A percentile compares a stretch with the other conserved stretches of the same genome.
These are phyloP conservation scores for Pseudococcus longispinus DNA, from an alignment of 2,888 invertebrate genomes.

Conservation along the genomic window DNA sequence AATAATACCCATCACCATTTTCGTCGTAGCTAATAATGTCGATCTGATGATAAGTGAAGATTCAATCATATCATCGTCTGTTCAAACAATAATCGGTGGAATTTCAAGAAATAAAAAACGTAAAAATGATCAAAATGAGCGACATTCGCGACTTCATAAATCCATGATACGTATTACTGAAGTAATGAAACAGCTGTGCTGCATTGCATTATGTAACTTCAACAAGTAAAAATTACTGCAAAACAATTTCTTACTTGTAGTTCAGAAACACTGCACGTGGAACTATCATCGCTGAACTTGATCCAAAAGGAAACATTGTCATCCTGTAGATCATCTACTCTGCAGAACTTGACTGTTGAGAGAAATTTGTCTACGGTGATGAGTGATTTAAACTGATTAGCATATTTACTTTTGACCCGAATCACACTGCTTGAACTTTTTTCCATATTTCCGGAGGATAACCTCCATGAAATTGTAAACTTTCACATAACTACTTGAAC, in stretches of 20 bases:
- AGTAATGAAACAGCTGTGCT: neutral
- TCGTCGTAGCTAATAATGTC: too few relatives aligned
- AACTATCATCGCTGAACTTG: neutral
- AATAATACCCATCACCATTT: too few relatives aligned
- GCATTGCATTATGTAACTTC: neutral
- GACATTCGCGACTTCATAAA: too few relatives aligned
- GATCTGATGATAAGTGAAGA: too few relatives aligned
- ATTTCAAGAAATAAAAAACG: too few relatives aligned
- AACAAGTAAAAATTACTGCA: neutral
- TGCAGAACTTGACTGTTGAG: neutral
- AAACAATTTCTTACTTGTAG: slow-evolving; percentile 38
- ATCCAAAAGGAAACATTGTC: slow-evolving; percentile 32
- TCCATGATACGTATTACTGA: too few relatives aligned
- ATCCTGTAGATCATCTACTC: neutral
- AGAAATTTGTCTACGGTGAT: neutral
- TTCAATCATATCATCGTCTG: too few relatives aligned
- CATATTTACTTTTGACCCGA: slow-evolving; percentile 45
- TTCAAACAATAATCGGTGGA: too few relatives aligned
- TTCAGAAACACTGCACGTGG: neutral
- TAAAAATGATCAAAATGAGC: too few relatives aligned
- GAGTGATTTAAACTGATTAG: slow-evolving; percentile 10
- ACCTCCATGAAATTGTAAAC: slow-evolving; percentile 35
- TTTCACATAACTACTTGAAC: slow-evolving; percentile 36
- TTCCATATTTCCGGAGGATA: slow-evolving; percentile 53
- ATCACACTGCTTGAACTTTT: slow-evolving; percentile 5